Conservation (phyloP, 2,113 vertebrate genomes). For the Odocoileus hemionus region DNA sequence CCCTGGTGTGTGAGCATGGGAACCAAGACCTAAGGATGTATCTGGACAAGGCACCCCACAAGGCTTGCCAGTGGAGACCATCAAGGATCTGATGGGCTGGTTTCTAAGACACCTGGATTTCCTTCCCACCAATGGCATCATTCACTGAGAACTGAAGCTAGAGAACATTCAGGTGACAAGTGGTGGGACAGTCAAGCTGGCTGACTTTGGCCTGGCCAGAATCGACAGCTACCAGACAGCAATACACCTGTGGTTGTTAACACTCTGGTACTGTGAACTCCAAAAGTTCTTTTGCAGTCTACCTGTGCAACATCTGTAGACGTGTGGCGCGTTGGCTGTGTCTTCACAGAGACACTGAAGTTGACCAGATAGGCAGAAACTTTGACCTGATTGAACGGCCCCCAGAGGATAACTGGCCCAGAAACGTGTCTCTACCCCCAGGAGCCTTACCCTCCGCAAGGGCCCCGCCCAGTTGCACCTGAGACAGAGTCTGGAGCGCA, state of each 20-base stretch:
- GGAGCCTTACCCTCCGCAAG: slow-evolving; percentile 46
- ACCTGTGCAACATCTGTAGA: slow-evolving; percentile 91
- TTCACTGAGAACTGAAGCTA: neutral
- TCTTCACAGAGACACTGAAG: slow-evolving; percentile 93
- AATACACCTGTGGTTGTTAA: slow-evolving; percentile 79
- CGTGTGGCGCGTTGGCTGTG: slow-evolving; percentile 93
- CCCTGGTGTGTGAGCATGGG: slow-evolving; percentile 92
- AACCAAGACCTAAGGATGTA: slow-evolving; percentile 92
- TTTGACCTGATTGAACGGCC: slow-evolving; percentile 48
- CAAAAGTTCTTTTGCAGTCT: slow-evolving; percentile 88
- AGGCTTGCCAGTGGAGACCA: slow-evolving; percentile 81
- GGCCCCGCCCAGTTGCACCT: slow-evolving; percentile 82
- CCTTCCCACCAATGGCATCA: neutral
- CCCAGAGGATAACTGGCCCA: neutral
- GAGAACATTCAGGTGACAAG: neutral
- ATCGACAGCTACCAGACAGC: neutral
- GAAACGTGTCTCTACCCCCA: neutral
- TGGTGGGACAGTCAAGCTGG: neutral
- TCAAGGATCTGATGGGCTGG: slow-evolving; percentile 80
- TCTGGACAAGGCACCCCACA: slow-evolving; percentile 87
- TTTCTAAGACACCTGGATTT: neutral
- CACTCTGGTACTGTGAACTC: slow-evolving; percentile 89
- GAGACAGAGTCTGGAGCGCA: slow-evolving; percentile 86
- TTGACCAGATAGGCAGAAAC: slow-evolving; percentile 84
- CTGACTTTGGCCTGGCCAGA: neutral